Percentiles rank a stretch among this genome's conserved stretches.
Conservation (phyloP, 2,797 vertebrate genomes). For the Halcyon badia region DNA sequence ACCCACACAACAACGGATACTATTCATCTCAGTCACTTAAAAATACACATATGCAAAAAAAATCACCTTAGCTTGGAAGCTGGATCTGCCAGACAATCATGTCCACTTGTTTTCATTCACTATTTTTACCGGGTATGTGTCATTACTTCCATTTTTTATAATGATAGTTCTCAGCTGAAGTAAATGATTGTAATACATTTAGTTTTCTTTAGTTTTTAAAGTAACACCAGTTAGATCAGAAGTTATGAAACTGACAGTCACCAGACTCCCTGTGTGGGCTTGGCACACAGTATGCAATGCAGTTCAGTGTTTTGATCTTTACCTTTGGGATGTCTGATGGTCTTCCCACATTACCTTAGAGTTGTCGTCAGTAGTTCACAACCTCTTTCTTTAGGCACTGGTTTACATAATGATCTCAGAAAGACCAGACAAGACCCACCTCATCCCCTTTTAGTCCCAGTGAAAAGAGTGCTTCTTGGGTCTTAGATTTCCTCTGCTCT, state of each 20-base stretch:
- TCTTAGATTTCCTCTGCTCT: background rate
- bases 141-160: background rate
- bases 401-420: background rate
- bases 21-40: background rate
- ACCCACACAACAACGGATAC: fast-evolving
- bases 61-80: background rate
- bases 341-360: fast-evolving
- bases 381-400: background rate
- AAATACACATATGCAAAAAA: background rate
- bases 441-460: background rate
- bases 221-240: background rate
- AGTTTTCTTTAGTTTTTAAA: background rate
- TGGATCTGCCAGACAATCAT: background rate
- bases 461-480: fast-evolving
- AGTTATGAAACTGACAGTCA: background rate
- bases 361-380: background rate
- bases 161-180: background rate
- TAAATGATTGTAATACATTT: background rate
- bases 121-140: background rate
- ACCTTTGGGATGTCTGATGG: no score
- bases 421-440: fast-evolving
- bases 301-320: background rate
- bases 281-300: fast-evolving
- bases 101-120: background rate
- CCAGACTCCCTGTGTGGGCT: fast-evolving